Percentiles rank a stretch among this genome's conserved stretches.
Evolutionary conservation across 37 sponge, comb jelly and placozoan species (phyloP).

Genomic region (Aplysina aerophoba): DNA sequence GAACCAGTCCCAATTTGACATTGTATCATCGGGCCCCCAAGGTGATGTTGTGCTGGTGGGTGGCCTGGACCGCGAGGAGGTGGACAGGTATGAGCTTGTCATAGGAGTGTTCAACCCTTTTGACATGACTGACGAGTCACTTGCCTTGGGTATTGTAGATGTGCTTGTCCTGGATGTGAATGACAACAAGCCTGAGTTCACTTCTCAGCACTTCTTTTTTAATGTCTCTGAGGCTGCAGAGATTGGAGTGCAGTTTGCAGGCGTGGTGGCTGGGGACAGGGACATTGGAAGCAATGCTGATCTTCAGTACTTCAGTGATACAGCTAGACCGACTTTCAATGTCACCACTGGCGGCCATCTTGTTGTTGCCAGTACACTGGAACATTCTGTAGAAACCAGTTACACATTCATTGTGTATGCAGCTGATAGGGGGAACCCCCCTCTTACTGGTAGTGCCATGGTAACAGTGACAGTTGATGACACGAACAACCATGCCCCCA

Average conservation of each 20-base stretch:
- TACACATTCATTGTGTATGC: slow-evolving; percentile 45
- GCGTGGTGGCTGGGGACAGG: slow-evolving; percentile 46
- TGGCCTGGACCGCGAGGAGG: slow-evolving; percentile 57
- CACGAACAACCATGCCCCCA: slow-evolving; percentile 33
- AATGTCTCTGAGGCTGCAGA: slow-evolving; percentile 17
- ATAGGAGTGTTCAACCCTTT: slow-evolving; percentile 18
- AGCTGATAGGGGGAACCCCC: background rate
- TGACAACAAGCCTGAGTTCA: slow-evolving; percentile 60
- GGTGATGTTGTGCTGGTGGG: background rate
- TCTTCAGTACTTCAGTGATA: slow-evolving; percentile 14
- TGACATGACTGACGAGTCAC: slow-evolving; percentile 15
- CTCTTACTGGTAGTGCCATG: slow-evolving; percentile 8
- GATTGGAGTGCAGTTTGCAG: slow-evolving; percentile 6
- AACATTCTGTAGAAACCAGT: background rate
- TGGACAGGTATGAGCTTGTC: slow-evolving; percentile 46
- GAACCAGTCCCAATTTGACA: slow-evolving; percentile 25
- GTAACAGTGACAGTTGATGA: slow-evolving; percentile 46
- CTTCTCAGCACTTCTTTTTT: background rate
- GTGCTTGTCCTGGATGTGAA: slow-evolving; percentile 77
- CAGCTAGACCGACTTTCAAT: background rate
- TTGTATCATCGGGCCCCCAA: background rate
- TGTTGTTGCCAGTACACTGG: background rate
- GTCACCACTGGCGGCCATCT: slow-evolving; percentile 43
- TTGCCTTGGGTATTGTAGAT: background rate
- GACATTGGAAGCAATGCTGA: slow-evolving; percentile 56